Conservation (phyloP, 2,888 invertebrate species). For the Biston betularia region DNA sequence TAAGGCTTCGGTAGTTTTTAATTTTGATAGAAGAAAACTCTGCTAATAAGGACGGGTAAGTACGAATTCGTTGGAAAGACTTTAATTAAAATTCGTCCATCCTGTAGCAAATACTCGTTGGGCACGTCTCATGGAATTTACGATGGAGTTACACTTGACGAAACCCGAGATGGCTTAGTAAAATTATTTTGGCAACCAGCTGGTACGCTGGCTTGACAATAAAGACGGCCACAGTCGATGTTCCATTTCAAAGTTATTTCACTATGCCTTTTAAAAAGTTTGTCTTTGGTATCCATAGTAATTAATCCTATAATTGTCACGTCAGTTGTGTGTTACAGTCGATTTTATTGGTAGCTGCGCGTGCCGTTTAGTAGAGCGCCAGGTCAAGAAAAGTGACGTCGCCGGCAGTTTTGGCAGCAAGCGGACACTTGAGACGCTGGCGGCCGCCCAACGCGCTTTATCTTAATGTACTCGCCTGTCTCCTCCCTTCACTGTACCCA, state of each 20-base stretch:
- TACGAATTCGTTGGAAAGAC: slow-evolving; percentile 31
- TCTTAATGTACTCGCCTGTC: slow-evolving; percentile 81
- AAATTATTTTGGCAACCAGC: slow-evolving; percentile 58
- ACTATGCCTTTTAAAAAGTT: neutral
- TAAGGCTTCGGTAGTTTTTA: slow-evolving; percentile 30
- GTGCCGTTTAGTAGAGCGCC: slow-evolving; percentile 34
- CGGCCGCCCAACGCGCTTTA: slow-evolving; percentile 78
- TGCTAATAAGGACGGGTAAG: slow-evolving; percentile 28
- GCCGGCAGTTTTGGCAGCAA: slow-evolving; percentile 67
- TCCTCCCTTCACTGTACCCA: slow-evolving; percentile 67
- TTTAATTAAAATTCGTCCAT: slow-evolving; percentile 66
- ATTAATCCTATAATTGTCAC: slow-evolving; percentile 29
- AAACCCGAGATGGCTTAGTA: slow-evolving; percentile 56
- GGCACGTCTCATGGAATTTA: slow-evolving; percentile 53
- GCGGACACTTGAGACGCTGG: slow-evolving; percentile 81
- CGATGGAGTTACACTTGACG: slow-evolving; percentile 58
- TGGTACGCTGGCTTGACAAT: slow-evolving; percentile 51
- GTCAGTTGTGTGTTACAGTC: slow-evolving; percentile 21
- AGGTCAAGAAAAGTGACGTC: slow-evolving; percentile 46
- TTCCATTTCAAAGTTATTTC: slow-evolving; percentile 1
- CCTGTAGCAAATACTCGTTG: slow-evolving; percentile 44
- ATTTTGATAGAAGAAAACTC: slow-evolving; percentile 32
- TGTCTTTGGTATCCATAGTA: slow-evolving; percentile 11
- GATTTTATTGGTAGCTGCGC: slow-evolving; percentile 26
- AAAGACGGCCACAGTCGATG: slow-evolving; percentile 19